These are phyloP conservation scores for Anolis apletophallus DNA, from an alignment of 2,797 vertebrate genomes.

Conservation along the genomic window DNA sequence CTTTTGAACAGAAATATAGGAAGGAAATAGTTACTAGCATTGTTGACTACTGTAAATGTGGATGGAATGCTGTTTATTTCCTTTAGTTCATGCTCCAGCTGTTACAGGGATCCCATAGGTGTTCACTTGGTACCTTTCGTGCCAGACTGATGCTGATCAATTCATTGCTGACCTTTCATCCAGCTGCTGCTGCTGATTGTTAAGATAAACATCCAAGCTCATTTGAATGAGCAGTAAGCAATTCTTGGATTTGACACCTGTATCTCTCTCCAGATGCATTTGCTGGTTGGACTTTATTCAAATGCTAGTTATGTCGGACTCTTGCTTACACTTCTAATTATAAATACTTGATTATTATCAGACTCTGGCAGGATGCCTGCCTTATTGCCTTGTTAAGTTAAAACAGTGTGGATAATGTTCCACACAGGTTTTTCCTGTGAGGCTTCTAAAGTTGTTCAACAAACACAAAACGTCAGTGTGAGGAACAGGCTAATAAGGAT, in stretches of 20 bases:
- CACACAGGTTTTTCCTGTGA: conserved; percentile 57
- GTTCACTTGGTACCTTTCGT: background rate
- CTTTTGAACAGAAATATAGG: background rate
- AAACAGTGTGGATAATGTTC: conserved; percentile 62
- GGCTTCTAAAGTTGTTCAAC: conserved; percentile 67
- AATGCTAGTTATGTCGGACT: background rate
- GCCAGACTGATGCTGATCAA: background rate
- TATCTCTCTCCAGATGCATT: background rate
- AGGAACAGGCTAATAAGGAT: conserved; percentile 67
- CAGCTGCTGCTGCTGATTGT: background rate
- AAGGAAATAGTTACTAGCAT: background rate
- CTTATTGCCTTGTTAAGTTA: conserved; percentile 69
- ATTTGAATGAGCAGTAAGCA: conserved; percentile 6
- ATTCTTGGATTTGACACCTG: background rate
- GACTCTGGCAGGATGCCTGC: conserved; percentile 52
- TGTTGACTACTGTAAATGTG: conserved; percentile 40
- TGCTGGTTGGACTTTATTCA: background rate
- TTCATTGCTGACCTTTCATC: conserved; percentile 38
- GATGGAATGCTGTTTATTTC: conserved; percentile 13
- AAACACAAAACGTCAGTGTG: conserved; percentile 67
- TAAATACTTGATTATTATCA: conserved; percentile 28
- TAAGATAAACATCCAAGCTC: conserved; percentile 23
- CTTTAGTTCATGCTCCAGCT: conserved; percentile 14
- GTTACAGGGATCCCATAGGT: conserved; percentile 18
- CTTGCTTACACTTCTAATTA: conserved; percentile 35